Conservation (phyloP, 2,888 invertebrate species). For the Cephalotes varians region DNA sequence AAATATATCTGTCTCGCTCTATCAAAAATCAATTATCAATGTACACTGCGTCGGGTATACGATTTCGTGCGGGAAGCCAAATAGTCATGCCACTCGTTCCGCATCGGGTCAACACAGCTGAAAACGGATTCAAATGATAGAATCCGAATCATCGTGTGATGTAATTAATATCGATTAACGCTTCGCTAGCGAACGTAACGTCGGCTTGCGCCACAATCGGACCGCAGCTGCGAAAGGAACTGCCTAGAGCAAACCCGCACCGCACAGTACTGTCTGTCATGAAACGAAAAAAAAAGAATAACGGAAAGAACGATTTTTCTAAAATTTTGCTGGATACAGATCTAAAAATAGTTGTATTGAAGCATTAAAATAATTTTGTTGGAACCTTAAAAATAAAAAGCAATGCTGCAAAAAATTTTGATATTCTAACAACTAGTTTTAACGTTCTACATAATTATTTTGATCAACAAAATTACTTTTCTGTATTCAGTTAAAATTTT, state of each 20-base stretch:
- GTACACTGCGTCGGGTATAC: neutral
- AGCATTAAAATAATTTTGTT: too few species aligned
- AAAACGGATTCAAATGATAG: conserved; percentile 33
- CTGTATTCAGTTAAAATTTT: too few species aligned
- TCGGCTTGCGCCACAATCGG: conserved; percentile 53
- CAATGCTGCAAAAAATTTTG: too few species aligned
- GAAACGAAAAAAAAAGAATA: neutral
- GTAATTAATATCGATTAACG: conserved; percentile 66
- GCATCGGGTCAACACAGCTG: conserved; percentile 14
- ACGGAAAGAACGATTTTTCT: too few species aligned
- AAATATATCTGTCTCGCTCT: conserved; percentile 30
- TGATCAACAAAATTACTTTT: too few species aligned
- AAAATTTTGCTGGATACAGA: too few species aligned
- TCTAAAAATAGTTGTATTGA: too few species aligned
- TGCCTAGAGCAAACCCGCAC: conserved; percentile 43
- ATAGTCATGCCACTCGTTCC: conserved; percentile 4
- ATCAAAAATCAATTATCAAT: conserved; percentile 44
- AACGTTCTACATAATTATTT: too few species aligned
- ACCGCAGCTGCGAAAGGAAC: conserved; percentile 56
- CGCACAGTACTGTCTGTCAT: conserved; percentile 19
- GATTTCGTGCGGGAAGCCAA: conserved; percentile 24
- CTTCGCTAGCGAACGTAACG: conserved; percentile 40
- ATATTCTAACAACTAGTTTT: too few species aligned
- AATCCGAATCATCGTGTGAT: conserved; percentile 40
- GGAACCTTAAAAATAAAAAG: too few species aligned